Conservation (phyloP, 2,797 vertebrate species). For the Calcarius lapponicus region DNA sequence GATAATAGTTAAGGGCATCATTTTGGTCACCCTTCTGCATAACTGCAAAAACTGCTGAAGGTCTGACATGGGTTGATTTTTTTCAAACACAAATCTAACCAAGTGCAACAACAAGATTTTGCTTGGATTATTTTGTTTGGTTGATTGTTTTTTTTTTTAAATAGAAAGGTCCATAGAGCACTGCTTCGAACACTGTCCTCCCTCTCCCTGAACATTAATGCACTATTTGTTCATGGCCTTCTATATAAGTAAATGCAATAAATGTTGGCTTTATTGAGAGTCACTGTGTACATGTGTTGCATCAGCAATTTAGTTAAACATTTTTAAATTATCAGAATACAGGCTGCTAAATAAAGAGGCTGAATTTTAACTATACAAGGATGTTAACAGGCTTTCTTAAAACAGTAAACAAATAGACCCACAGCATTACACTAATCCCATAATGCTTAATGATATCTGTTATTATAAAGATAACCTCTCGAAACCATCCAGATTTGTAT, state of each 20-base stretch:
- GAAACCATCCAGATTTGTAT: neutral
- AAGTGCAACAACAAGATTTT: neutral
- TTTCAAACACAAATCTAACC: neutral
- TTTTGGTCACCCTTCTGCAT: neutral
- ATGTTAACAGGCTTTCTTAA: neutral
- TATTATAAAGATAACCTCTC: neutral
- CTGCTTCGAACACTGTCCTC: neutral
- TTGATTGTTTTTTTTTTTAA: neutral
- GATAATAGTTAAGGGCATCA: neutral
- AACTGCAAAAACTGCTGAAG: neutral
- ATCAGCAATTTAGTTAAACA: slow-evolving; percentile 14
- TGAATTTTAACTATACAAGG: neutral
- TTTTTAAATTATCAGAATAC: neutral
- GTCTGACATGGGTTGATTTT: neutral
- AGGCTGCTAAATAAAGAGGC: neutral
- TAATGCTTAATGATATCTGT: neutral
- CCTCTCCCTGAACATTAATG: neutral
- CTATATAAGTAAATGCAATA: neutral
- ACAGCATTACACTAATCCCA: neutral
- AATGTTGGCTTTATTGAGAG: neutral
- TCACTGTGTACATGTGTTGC: neutral
- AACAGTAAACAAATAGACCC: neutral
- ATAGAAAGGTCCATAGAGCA: neutral
- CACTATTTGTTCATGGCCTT: neutral
- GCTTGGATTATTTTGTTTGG: neutral